These are phyloP conservation scores for Tychaedon coryphoeus DNA, from an alignment of 2,113 vertebrate species.

Conservation along the genomic window DNA sequence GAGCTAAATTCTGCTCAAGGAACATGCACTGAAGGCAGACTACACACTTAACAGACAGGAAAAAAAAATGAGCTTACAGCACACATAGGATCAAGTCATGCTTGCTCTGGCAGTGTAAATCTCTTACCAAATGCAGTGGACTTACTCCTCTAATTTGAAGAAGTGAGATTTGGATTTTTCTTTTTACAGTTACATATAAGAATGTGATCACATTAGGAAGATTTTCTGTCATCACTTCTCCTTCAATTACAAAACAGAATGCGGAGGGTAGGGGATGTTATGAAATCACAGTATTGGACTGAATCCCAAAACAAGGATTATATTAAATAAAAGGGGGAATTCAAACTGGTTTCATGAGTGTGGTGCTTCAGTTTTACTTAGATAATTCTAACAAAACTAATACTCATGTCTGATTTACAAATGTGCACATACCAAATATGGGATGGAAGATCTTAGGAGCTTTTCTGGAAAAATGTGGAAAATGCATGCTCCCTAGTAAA, in stretches of 20 bases:
- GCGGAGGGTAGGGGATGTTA: slow-evolving; percentile 34
- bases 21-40: not conserved
- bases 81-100: not conserved
- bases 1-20: not conserved
- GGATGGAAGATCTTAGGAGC: not conserved
- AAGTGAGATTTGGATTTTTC: not conserved
- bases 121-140: not conserved
- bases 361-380: not conserved
- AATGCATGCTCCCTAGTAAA: not conserved
- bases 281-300: slow-evolving; percentile 45
- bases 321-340: slow-evolving; percentile 38
- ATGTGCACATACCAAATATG: not conserved
- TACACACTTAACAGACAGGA: not conserved
- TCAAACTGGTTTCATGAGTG: not conserved
- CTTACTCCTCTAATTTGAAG: not conserved
- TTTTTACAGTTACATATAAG: slow-evolving; percentile 12
- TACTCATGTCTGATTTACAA: not conserved
- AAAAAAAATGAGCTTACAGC: not conserved
- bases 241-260: slow-evolving; percentile 48
- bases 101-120: not conserved
- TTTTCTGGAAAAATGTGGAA: not conserved
- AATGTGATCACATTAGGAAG: slow-evolving; percentile 57
- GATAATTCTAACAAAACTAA: slow-evolving; percentile 12
- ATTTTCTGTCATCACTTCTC: slow-evolving; percentile 57
- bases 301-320: slow-evolving; percentile 46